Base-by-base conservation (phyloP, 1,140 invertebrate species). In the Mizuhopecten yessoensis region DNA sequence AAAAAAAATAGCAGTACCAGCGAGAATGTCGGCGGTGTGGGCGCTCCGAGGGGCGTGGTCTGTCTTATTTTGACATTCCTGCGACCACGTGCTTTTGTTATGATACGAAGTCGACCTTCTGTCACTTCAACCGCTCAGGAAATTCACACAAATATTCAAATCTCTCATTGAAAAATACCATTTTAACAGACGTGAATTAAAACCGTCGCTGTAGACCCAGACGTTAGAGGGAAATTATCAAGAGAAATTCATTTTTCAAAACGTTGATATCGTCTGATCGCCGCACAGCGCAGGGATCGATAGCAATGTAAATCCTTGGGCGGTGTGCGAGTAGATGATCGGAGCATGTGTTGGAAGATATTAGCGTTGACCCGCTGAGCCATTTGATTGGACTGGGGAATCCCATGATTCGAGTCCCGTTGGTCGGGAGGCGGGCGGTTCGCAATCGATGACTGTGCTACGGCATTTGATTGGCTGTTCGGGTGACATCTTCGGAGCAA, bases 321-420 rank as follows among this genome's bases (percentile, higher is more conserved):
- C 87, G 86, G 75, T 57, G 42, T 88, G 92, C 86, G n/a, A n/a
- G 75, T 90, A 89, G 90, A 92, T 92, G 92, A 92, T 89, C 87
- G 88, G 88, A 92, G 88, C 92, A 92, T 92, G 92, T 91, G 92
- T 89, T 91, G 34, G 57, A 86, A 57, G 89, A 88, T 87, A 92
- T 91, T 91, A 90, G 88, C 88, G 89, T 86, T 92, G 92, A 92
- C 90, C 90, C 88, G 34, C n/a, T 86, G 57, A 57, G 75, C 39
- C 34, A 36, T 86, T 39, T 91, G 92, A 92, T 92, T 92, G 92
- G 92, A 89, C 87, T 88, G 45, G 49, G 42, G 34, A 89, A 42
- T 91, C 90, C 90, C 88, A 34, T 23, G 86, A 89, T 89, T 91
- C 86, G 89, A 86, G 86, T 89, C 90, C 88, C 86, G 92, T 92